Percentiles rank a stretch among this genome's conserved stretches.
Conservation (phyloP, 1,140 invertebrate genomes). For the Pantala flavescens region DNA sequence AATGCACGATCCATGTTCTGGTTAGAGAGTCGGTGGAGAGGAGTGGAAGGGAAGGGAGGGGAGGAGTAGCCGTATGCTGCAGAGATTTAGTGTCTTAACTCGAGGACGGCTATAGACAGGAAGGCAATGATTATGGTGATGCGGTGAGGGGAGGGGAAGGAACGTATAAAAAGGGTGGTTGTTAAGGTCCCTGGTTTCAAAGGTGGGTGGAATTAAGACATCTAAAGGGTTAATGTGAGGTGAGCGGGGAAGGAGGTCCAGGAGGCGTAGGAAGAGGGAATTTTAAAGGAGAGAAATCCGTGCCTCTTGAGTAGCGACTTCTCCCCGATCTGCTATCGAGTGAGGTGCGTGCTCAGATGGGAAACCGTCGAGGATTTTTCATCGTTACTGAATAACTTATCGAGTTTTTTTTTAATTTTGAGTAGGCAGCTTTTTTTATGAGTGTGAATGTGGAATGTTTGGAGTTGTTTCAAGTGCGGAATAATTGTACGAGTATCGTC, state of each 20-base stretch:
- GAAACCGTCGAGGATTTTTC: too few relatives aligned
- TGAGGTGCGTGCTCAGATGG: too few relatives aligned
- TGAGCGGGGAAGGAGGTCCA: neutral
- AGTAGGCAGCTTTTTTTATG: too few relatives aligned
- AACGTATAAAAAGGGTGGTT: neutral
- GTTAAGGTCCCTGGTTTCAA: neutral
- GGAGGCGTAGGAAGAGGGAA: neutral
- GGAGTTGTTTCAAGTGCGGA: too few relatives aligned
- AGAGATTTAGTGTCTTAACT: neutral
- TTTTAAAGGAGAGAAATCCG: too few relatives aligned
- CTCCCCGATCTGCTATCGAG: too few relatives aligned
- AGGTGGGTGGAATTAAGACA: constrained; percentile 8
- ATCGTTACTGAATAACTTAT: too few relatives aligned
- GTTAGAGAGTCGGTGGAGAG: neutral
- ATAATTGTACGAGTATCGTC: too few relatives aligned
- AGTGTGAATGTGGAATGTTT: too few relatives aligned
- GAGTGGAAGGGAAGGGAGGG: neutral
- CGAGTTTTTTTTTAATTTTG: too few relatives aligned
- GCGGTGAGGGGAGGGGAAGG: neutral
- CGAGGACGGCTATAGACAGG: neutral
- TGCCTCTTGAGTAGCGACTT: too few relatives aligned
- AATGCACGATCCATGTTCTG: constrained; percentile 1
- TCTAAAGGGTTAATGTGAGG: neutral
- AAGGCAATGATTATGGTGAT: constrained; percentile 2
- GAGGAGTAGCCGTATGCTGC: neutral